Evolutionary conservation across 2,888 invertebrate genomes (phyloP).

Genomic region (Isoperla grammatica): DNA sequence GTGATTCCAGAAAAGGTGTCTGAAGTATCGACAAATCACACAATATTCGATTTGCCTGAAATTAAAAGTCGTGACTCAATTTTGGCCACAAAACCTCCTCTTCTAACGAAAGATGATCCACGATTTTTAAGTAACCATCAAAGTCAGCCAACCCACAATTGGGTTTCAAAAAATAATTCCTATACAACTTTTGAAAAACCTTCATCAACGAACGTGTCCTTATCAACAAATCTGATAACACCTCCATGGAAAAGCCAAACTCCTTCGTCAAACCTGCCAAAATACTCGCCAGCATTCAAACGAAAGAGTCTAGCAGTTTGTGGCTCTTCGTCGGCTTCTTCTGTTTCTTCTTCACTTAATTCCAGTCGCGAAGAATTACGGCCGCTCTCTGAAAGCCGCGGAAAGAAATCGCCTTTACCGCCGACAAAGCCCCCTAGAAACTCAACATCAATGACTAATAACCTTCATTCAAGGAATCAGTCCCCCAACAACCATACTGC

Average conservation of each 20-base stretch:
- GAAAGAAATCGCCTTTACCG: slow-evolving; percentile 25
- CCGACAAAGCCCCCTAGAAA: slow-evolving; percentile 29
- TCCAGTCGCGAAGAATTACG: slow-evolving; percentile 37
- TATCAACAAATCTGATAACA: slow-evolving; percentile 31
- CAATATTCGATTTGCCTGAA: slow-evolving; percentile 71
- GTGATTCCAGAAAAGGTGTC: slow-evolving; percentile 73
- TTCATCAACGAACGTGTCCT: not conserved
- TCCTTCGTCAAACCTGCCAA: slow-evolving; percentile 53
- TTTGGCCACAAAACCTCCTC: slow-evolving; percentile 38
- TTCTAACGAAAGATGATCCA: slow-evolving; percentile 1
- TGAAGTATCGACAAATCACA: slow-evolving; percentile 45
- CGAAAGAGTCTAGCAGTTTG: slow-evolving; percentile 66
- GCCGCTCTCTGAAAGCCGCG: slow-evolving; percentile 29
- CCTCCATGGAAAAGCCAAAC: slow-evolving; percentile 42
- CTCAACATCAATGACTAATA: slow-evolving; percentile 40
- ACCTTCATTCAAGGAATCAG: slow-evolving; percentile 27
- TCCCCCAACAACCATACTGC: slow-evolving; percentile 15
- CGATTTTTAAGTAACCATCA: slow-evolving; percentile 38
- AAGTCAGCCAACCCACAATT: slow-evolving; percentile 36
- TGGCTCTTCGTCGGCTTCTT: slow-evolving; percentile 42
- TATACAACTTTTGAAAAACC: slow-evolving; percentile 34
- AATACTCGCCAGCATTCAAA: slow-evolving; percentile 79
- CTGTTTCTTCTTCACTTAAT: slow-evolving; percentile 35
- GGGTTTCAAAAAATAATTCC: slow-evolving; percentile 29
- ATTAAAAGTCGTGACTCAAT: slow-evolving; percentile 56